Base-by-base conservation (phyloP, 2,888 invertebrate genomes). In the Eristalinus sepulchralis region DNA sequence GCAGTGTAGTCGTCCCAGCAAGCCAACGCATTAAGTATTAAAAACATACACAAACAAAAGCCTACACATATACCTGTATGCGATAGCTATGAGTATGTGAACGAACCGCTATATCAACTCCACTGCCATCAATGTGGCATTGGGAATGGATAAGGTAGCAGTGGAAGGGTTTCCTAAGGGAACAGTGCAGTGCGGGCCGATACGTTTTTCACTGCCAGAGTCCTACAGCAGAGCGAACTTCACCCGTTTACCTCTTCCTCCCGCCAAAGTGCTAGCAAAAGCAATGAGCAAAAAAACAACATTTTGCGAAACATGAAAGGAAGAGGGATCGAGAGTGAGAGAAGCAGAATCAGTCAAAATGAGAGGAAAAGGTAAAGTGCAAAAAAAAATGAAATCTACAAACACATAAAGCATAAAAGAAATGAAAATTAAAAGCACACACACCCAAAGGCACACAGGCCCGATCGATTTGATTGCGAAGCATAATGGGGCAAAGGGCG, bases 401-500 rank as follows among this genome's bases (percentile, higher is more conserved):
- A 84, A 71, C 64, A 78, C 72, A 72, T 57, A 34, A 81, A 83
- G 66, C 72, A 75, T 47, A 57, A 72, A 73, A 82, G 76, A 83
- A 73, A 81, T 64, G 70, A 78, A 86, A 86, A 79, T 83, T 82
- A 82, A 86, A 86, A 78, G 78, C 78, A 82, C 71, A 75, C 77
- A 73, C 64, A 75, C 64, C 39, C 83, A 78, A 27, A 75, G 57
- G 11, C 73, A 20, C 36, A 72, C 55, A 78, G 71, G 64, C 57
- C 79, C 70, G 86, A 86, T 86, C 78, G 82, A 86, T 71, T 86
- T 86, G 86, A 86, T 83, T 83, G 78, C 83, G 70, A 86, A 86
- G 79, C 71, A 83, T 79, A 83, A 86, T 86, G 83, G 73, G 53
- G 66, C 68, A 73, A 78, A 86, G 86, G 86, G 86, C 73, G 86